phyloP scores from a whole-genome alignment of 2,888 invertebrate species.

The Lumbricus terrestris region DNA sequence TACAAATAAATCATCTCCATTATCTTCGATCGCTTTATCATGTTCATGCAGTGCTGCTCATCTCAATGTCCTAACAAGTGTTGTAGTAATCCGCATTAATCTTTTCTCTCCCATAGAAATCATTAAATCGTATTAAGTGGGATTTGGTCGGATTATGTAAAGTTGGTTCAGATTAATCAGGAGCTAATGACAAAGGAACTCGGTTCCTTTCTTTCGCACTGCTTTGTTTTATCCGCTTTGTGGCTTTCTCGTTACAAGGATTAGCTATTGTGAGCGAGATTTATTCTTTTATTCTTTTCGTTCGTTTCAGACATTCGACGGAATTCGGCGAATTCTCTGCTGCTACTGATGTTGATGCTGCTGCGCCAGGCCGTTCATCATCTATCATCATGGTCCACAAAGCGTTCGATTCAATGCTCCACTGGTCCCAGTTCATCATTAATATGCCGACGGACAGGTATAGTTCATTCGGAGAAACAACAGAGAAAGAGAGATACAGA shows the following conservation, averaged over 20 bases:
- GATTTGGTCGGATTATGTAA: neutral
- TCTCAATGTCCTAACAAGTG: too few species aligned
- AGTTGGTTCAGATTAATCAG: neutral
- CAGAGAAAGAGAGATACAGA: neutral
- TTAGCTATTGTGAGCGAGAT: neutral
- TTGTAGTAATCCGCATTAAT: too few species aligned
- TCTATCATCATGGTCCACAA: constrained; percentile 18
- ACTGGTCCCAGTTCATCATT: neutral
- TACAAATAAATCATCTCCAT: too few species aligned
- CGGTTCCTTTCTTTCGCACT: neutral
- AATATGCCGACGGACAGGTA: neutral
- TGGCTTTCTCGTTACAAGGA: neutral
- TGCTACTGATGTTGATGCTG: neutral
- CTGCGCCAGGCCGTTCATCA: neutral
- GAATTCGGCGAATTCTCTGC: neutral
- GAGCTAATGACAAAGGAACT: too few species aligned
- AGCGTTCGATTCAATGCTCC: neutral
- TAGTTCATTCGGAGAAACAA: neutral
- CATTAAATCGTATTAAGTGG: neutral
- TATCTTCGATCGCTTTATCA: too few species aligned
- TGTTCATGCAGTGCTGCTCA: too few species aligned
- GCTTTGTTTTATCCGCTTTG: neutral
- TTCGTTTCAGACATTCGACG: neutral
- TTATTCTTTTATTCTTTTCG: neutral
- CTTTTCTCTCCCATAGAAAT: too few species aligned